Evolutionary conservation across 2,888 invertebrate species (phyloP), one percentile per base, ranked within the genome.

Genomic region (Drosophila mimica): DNA sequence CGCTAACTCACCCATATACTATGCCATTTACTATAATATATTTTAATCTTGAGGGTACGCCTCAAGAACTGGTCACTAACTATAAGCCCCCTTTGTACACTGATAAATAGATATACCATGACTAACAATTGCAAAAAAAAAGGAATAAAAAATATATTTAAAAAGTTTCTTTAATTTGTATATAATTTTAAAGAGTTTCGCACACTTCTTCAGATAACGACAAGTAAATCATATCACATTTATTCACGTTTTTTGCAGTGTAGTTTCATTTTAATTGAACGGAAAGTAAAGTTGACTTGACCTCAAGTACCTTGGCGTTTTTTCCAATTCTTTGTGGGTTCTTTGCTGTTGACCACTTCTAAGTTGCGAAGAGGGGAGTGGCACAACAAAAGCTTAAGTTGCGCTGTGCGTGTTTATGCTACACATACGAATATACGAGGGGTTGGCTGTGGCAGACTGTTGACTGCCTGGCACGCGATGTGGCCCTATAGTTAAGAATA

Each of bases 201-300:
- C 7, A 15, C 1, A 25, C 15, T 46, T 46, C 4, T 46, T 25
- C 25, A 25, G 46, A 25, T 0, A 46, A 8, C 1, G 4, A 25
- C 13, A 8, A 25, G 4, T 46, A 4, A 46, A 15, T 4, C 8
- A 15, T 2, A 2, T 25, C 8, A 25, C 4, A 46, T 13, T 46
- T 46, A 13, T 5, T 25, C 25, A 17, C n/a, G 9, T 49, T 49
- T 17, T 28, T 51, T 30, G 13, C 11, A 40, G 57, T 57, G 71
- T 71, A 43, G 54, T 74, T 15, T 57, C 20, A 5, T 15, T 72
- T 59, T 82, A 89, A 89, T 85, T 80, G 88, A 74, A 72, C 85
- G 72, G 77, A 82, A 89, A 89, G 69, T 63, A 76, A 79, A 56
- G 69, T 64, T 74, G 79, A 74, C 67, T 76, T 78, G 78, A 74